Evolutionary conservation across 2,113 vertebrate species (phyloP).

Genomic region (Ceratotherium simum): DNA sequence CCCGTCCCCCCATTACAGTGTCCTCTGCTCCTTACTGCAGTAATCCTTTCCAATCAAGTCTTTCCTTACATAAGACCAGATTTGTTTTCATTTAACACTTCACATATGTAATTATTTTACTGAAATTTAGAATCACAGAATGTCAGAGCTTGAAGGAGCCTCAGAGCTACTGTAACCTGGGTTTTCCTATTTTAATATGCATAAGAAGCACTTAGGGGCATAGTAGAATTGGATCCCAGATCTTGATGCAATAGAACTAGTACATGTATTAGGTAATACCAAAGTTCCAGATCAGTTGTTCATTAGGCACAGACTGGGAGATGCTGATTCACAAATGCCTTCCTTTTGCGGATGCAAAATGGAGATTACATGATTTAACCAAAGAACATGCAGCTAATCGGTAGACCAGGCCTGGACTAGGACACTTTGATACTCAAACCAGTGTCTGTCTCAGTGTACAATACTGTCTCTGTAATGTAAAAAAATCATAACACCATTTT

Average conservation of each 20-base stretch:
- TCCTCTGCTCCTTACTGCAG: neutral
- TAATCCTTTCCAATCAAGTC: neutral
- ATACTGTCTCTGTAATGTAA: neutral
- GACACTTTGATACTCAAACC: neutral
- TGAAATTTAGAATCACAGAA: constrained; percentile 2
- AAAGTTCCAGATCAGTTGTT: neutral
- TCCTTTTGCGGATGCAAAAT: neutral
- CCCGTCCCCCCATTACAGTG: neutral
- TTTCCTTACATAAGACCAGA: neutral
- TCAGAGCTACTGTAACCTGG: neutral
- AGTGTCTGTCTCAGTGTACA: neutral
- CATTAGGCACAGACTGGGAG: neutral
- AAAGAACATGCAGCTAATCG: neutral
- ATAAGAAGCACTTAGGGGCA: neutral
- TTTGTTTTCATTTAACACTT: constrained; percentile 28
- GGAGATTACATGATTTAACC: neutral
- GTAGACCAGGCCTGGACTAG: neutral
- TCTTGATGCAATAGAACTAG: neutral
- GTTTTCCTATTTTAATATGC: constrained; percentile 31
- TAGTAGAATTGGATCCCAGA: neutral
- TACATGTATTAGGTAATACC: neutral
- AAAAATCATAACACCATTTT: constrained; percentile 10
- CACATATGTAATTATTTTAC: constrained; percentile 22
- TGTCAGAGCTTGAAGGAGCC: neutral
- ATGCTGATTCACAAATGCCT: neutral